Evolutionary conservation across 2,888 invertebrate species (phyloP).

Genomic region (Nephrocerus scutellatus): DNA sequence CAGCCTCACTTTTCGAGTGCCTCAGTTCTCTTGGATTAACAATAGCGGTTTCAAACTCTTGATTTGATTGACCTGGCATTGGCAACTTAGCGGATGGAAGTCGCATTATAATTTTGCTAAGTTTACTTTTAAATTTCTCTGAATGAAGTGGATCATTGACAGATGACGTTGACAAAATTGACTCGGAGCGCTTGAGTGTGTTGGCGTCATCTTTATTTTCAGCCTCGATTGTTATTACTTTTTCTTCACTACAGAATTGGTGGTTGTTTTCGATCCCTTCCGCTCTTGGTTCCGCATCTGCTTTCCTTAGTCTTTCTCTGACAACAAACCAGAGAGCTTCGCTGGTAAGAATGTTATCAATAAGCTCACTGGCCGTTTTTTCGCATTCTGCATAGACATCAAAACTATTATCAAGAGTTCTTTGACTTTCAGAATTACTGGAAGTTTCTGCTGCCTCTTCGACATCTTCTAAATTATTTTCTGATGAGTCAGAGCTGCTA

Average conservation of each 20-base stretch:
- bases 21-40: constrained; percentile 22
- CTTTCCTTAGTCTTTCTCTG: constrained; percentile 10
- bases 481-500: constrained; percentile 28
- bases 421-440: constrained; percentile 7
- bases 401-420: constrained; percentile 1
- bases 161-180: constrained; percentile 22
- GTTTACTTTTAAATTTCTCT: constrained; percentile 34
- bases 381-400: constrained; percentile 24
- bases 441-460: constrained; percentile 17
- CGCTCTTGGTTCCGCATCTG: not conserved
- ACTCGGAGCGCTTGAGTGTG: constrained; percentile 4
- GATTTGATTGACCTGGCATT: not conserved
- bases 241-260: not conserved
- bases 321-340: constrained; percentile 27
- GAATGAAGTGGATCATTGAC: constrained; percentile 35
- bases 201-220: not conserved
- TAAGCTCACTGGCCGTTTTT: constrained; percentile 25
- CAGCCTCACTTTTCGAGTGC: constrained; percentile 41
- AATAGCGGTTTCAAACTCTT: not conserved
- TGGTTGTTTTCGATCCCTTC: constrained; percentile 3
- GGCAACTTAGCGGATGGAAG: constrained; percentile 8
- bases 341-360: constrained; percentile 33
- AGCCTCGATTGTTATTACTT: not conserved
- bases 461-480: constrained; percentile 19
- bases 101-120: constrained; percentile 33